These are phyloP conservation scores for Bombus confusus DNA, from an alignment of 1,140 invertebrate species.

Conservation along the genomic window DNA sequence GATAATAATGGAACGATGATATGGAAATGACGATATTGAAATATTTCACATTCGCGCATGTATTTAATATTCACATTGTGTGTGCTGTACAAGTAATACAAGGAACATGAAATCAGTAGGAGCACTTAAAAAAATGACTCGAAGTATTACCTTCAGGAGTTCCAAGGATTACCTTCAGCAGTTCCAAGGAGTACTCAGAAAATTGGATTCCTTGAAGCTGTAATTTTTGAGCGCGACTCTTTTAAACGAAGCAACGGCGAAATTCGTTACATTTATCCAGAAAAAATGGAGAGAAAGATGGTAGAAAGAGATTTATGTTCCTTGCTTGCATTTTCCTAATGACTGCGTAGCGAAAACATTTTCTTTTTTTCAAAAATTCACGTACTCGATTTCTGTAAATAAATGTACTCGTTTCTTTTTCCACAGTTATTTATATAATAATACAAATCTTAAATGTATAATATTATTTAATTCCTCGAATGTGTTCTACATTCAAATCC, in stretches of 20 bases:
- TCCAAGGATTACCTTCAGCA: conserved; percentile 13
- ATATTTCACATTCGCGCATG: neutral
- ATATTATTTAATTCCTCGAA: neutral
- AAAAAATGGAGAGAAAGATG: neutral
- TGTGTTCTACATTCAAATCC: no score
- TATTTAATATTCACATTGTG: no score
- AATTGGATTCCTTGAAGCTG: conserved; percentile 17
- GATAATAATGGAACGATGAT: neutral
- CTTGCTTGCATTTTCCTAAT: neutral
- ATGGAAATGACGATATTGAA: neutral
- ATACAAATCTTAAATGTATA: neutral
- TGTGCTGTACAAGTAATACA: neutral
- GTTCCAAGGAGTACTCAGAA: conserved; percentile 16
- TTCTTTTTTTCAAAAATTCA: neutral
- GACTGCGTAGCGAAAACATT: neutral
- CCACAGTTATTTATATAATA: no score
- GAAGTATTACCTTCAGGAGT: conserved; percentile 11
- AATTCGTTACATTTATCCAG: neutral
- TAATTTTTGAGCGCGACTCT: neutral
- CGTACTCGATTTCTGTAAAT: neutral
- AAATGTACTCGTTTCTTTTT: neutral
- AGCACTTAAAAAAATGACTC: conserved; percentile 22
- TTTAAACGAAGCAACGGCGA: neutral
- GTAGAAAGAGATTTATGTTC: neutral
- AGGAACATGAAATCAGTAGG: neutral